These are phyloP conservation scores for Parus major DNA, from an alignment of 2,113 vertebrate genomes.

Conservation along the genomic window DNA sequence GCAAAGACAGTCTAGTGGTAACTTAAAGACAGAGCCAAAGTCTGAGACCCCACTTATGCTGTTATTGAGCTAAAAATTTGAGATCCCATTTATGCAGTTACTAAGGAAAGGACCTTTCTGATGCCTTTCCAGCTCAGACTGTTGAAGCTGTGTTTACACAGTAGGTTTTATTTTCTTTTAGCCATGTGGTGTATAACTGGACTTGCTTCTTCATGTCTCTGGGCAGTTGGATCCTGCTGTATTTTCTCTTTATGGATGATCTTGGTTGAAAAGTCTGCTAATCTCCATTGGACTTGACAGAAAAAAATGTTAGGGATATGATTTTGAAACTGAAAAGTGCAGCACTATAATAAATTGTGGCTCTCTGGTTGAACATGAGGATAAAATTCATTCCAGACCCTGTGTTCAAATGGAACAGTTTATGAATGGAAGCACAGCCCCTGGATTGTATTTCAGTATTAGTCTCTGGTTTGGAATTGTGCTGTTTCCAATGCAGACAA, in stretches of 20 bases:
- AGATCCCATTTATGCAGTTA: neutral
- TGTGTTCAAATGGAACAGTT: slow-evolving; percentile 8
- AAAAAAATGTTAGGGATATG: slow-evolving; percentile 6
- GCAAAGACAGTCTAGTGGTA: neutral
- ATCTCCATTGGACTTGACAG: slow-evolving; percentile 19
- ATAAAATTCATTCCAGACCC: slow-evolving; percentile 50
- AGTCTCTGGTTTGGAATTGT: slow-evolving; percentile 2
- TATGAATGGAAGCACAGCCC: slow-evolving; percentile 36
- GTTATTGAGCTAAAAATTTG: neutral
- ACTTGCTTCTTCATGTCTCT: neutral
- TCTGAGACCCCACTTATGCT: neutral
- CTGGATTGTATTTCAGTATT: slow-evolving; percentile 46
- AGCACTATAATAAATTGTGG: slow-evolving; percentile 30
- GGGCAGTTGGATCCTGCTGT: neutral
- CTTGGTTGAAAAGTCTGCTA: neutral
- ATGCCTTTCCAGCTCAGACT: neutral
- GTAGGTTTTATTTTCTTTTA: neutral
- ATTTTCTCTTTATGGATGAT: neutral
- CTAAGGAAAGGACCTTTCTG: neutral
- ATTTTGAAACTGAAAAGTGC: slow-evolving; percentile 56
- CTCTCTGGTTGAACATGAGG: slow-evolving; percentile 3
- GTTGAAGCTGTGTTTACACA: neutral
- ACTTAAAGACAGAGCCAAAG: neutral
- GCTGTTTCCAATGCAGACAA: slow-evolving; percentile 7
- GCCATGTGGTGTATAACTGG: neutral